These are phyloP conservation scores for Kryptopterus vitreolus DNA, from an alignment of 2,797 vertebrate genomes.

Conservation along the genomic window DNA sequence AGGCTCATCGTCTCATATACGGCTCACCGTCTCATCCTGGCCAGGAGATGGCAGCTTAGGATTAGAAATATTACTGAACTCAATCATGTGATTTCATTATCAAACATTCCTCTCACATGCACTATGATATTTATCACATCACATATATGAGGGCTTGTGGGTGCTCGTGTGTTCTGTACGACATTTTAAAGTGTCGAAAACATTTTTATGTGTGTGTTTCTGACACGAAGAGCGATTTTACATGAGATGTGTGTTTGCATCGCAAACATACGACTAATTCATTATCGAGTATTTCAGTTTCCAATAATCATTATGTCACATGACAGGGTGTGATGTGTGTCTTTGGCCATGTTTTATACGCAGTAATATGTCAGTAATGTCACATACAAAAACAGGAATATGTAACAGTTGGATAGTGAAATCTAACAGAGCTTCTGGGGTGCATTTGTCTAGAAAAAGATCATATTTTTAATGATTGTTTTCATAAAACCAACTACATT, in stretches of 20 bases:
- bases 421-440: background rate
- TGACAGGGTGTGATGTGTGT: background rate
- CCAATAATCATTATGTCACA: background rate
- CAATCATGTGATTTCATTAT: constrained; percentile 23
- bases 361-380: background rate
- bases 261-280: background rate
- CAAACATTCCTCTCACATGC: background rate
- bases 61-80: constrained; percentile 43
- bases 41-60: constrained; percentile 57
- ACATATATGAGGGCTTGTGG: background rate
- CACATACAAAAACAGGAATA: background rate
- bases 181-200: constrained; percentile 23
- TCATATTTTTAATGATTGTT: background rate
- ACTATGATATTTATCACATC: background rate
- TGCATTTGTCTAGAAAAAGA: background rate
- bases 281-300: background rate
- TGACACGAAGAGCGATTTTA: background rate
- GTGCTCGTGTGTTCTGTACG: constrained; percentile 6
- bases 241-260: constrained; percentile 40
- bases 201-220: background rate
- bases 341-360: no score
- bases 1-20: no score
- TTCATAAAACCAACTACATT: background rate
- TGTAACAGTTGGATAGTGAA: background rate
- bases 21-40: constrained; percentile 11